Percentiles rank a stretch among this genome's conserved stretches.
These are phyloP conservation scores for Dryobotodes eremita DNA, from an alignment of 2,888 invertebrate genomes.

Conservation along the genomic window DNA sequence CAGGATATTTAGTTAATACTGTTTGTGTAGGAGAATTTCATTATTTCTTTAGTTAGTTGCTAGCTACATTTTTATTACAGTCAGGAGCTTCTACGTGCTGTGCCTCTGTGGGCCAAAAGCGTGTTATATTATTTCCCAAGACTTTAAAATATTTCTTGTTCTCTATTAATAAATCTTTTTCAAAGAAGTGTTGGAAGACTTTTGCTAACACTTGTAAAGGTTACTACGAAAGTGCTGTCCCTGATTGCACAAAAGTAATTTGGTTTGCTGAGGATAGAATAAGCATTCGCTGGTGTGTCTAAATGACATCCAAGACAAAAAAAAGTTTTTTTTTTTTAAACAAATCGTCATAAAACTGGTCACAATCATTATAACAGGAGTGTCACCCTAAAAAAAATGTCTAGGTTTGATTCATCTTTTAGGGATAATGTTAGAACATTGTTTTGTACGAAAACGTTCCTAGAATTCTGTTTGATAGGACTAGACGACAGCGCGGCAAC, in stretches of 20 bases:
- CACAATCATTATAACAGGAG: background rate
- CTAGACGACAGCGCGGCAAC: conserved; percentile 38
- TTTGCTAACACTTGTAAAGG: background rate
- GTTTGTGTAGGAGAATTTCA: background rate
- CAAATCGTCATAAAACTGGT: too few relatives aligned
- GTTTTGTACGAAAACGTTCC: conserved; percentile 69
- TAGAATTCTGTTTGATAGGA: conserved; percentile 60
- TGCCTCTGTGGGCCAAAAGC: background rate
- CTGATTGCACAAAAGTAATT: background rate
- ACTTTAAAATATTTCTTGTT: background rate
- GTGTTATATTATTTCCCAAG: background rate
- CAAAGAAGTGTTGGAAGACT: background rate
- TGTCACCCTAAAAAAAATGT: conserved; percentile 35
- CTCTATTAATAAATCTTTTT: background rate
- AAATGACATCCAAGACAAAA: too few relatives aligned
- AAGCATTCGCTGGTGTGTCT: background rate
- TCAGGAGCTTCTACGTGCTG: background rate
- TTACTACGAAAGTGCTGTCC: background rate
- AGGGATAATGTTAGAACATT: conserved; percentile 62
- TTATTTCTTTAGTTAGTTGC: background rate
- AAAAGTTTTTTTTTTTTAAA: too few relatives aligned
- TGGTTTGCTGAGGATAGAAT: background rate
- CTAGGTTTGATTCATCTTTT: conserved; percentile 66
- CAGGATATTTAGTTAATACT: background rate
- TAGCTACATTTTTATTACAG: background rate